phyloP scores from a whole-genome alignment of 2,888 invertebrate species.

The Pyrgus malvae region DNA sequence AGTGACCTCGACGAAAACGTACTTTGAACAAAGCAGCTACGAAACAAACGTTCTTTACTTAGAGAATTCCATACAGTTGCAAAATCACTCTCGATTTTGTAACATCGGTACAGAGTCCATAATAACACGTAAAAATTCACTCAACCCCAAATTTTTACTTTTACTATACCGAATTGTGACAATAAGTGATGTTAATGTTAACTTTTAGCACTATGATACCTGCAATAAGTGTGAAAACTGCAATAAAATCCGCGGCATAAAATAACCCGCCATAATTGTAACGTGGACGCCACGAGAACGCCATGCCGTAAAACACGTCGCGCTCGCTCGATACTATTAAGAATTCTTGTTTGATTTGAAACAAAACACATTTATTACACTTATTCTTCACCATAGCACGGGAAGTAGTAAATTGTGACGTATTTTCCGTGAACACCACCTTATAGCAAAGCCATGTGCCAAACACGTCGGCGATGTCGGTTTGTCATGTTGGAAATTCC shows the following conservation, averaged over 20 bases:
- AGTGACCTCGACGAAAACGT: slow-evolving; percentile 69
- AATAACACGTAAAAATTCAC: neutral
- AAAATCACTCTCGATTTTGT: slow-evolving; percentile 31
- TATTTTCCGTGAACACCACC: slow-evolving; percentile 69
- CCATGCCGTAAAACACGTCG: slow-evolving; percentile 46
- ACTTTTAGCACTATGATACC: no score
- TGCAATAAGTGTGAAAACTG: neutral
- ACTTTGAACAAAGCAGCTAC: slow-evolving; percentile 64
- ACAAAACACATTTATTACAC: slow-evolving; percentile 48
- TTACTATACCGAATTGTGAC: no score
- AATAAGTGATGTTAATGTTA: no score
- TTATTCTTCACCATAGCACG: slow-evolving; percentile 52
- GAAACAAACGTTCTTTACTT: slow-evolving; percentile 35
- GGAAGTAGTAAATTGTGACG: slow-evolving; percentile 51
- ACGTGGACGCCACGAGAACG: slow-evolving; percentile 75
- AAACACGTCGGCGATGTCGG: slow-evolving; percentile 74
- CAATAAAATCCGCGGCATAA: neutral
- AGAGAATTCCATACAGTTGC: slow-evolving; percentile 30
- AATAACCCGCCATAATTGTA: slow-evolving; percentile 67
- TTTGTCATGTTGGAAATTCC: slow-evolving; percentile 76
- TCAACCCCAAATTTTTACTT: no score
- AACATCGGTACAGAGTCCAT: neutral
- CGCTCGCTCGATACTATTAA: slow-evolving; percentile 29
- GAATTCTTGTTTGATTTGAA: neutral
- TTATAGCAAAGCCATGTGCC: slow-evolving; percentile 76